These are phyloP conservation scores for Tauraco hartlaubi DNA, from an alignment of 2,797 vertebrate species.

Conservation along the genomic window DNA sequence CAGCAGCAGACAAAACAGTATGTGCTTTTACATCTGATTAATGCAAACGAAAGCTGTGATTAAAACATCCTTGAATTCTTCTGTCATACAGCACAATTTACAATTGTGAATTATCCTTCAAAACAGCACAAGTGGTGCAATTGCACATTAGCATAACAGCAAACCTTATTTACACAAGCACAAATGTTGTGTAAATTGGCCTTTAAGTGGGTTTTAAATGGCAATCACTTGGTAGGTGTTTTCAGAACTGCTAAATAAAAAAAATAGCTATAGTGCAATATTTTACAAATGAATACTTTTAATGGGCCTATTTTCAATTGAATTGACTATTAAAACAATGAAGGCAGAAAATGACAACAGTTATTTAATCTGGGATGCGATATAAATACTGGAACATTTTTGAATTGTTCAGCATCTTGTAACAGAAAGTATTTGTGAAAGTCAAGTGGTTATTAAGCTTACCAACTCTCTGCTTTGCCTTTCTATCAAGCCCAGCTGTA, in stretches of 20 bases:
- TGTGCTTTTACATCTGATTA: slow-evolving; percentile 69
- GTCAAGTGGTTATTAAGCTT: slow-evolving; percentile 62
- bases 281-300: slow-evolving; percentile 60
- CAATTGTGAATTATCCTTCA: slow-evolving; percentile 69
- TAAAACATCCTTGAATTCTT: slow-evolving; percentile 62
- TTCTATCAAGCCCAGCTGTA: not conserved
- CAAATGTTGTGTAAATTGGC: slow-evolving; percentile 44
- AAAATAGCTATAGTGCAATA: slow-evolving; percentile 24
- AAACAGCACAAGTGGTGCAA: slow-evolving; percentile 60
- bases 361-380: slow-evolving; percentile 60
- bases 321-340: slow-evolving; percentile 63
- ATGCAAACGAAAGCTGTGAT: slow-evolving; percentile 50
- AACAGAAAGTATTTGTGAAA: slow-evolving; percentile 75
- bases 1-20: not conserved
- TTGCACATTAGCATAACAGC: slow-evolving; percentile 21
- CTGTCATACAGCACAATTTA: slow-evolving; percentile 48
- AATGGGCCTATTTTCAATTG: slow-evolving; percentile 55
- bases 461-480: not conserved
- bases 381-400: slow-evolving; percentile 64
- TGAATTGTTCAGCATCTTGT: slow-evolving; percentile 62
- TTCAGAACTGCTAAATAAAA: slow-evolving; percentile 55
- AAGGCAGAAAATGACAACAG: slow-evolving; percentile 59
- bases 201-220: slow-evolving; percentile 66
- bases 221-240: slow-evolving; percentile 55
- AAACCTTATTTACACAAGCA: slow-evolving; percentile 61